phyloP scores from a whole-genome alignment of 2,797 vertebrate species.

The Esox lucius region DNA sequence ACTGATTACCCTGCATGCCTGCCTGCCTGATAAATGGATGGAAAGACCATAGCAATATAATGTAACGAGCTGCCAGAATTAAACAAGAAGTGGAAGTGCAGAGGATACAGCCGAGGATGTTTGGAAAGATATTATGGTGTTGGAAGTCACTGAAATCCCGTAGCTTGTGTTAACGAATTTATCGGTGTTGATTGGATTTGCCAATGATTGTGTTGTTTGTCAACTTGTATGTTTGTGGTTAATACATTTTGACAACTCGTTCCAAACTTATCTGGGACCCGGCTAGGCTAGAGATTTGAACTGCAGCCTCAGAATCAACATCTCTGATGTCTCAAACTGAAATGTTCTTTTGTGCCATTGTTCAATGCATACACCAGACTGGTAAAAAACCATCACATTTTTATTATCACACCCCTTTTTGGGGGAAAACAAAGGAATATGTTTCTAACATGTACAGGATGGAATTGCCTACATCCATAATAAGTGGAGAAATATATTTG shows the following conservation, averaged over 20 bases:
- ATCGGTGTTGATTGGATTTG: slow-evolving; percentile 53
- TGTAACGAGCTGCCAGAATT: not conserved
- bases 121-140: slow-evolving; percentile 55
- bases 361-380: too few relatives aligned
- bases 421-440: too few relatives aligned
- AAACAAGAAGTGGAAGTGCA: not conserved
- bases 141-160: slow-evolving; percentile 33
- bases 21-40: slow-evolving; percentile 55
- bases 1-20: slow-evolving; percentile 56
- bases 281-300: not conserved
- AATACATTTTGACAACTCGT: not conserved
- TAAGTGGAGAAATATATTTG: too few relatives aligned
- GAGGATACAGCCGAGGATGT: slow-evolving; percentile 34
- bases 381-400: too few relatives aligned
- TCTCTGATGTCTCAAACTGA: too few relatives aligned
- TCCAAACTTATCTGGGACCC: not conserved
- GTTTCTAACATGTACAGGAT: too few relatives aligned
- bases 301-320: not conserved
- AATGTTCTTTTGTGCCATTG: too few relatives aligned
- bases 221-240: not conserved
- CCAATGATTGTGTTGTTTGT: not conserved
- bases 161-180: slow-evolving; percentile 41
- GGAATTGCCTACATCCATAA: too few relatives aligned
- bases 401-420: too few relatives aligned
- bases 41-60: slow-evolving; percentile 23